Conservation (phyloP, 53 echinoderm and acorn worm genomes). For the Luidia sarsii region DNA sequence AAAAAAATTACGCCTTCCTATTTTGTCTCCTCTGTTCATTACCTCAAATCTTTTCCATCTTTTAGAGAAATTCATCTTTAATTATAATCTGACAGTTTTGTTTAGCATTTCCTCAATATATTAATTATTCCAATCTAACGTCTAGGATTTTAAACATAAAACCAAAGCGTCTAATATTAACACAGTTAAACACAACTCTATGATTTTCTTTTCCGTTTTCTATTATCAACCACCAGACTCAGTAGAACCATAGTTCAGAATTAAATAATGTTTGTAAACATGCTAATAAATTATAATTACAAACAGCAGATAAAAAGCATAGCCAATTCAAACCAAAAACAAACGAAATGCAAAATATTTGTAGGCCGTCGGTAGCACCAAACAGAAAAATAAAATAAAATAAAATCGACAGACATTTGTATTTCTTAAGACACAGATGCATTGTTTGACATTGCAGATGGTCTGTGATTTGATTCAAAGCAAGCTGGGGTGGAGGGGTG, state of each 20-base stretch:
- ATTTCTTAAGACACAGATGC: too few relatives aligned
- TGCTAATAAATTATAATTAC: constrained; percentile 60
- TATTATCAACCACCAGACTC: constrained; percentile 26
- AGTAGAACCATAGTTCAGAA: constrained; percentile 13
- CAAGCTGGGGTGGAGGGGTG: too few relatives aligned
- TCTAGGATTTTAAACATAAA: constrained; percentile 57
- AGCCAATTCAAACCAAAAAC: not conserved
- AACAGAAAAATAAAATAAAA: too few relatives aligned
- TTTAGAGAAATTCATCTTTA: constrained; percentile 17
- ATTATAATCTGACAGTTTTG: constrained; percentile 12
- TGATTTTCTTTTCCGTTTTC: not conserved
- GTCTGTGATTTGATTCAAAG: too few relatives aligned
- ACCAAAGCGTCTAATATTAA: constrained; percentile 52
- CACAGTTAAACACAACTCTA: constrained; percentile 27
- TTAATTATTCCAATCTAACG: constrained; percentile 55
- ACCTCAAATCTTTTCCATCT: too few relatives aligned
- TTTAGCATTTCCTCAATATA: constrained; percentile 54
- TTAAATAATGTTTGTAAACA: constrained; percentile 48
- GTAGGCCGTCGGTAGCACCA: constrained; percentile 2
- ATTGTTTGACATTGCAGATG: too few relatives aligned
- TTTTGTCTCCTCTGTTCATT: not conserved
- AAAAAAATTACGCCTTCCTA: constrained; percentile 3
- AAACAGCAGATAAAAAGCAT: constrained; percentile 34
- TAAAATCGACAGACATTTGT: too few relatives aligned
- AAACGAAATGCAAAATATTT: not conserved